A percentile compares a stretch with the other conserved stretches of the same genome.
Conservation (phyloP, 2,113 vertebrate species). For the Megaleporinus macrocephalus region DNA sequence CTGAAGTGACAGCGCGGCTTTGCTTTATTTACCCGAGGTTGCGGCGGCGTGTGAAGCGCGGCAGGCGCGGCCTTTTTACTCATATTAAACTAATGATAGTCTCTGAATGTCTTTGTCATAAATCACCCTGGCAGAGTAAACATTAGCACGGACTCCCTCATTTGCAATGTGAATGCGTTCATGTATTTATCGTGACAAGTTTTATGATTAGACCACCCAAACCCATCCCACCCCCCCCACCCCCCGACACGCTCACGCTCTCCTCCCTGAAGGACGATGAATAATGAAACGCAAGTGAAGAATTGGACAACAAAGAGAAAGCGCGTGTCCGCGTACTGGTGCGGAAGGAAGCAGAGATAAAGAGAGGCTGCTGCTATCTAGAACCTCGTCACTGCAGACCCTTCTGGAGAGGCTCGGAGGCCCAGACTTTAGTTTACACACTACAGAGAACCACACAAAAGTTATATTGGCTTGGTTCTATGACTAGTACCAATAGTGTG, state of each 20-base stretch:
- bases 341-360: constrained; percentile 21
- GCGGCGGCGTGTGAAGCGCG: constrained; percentile 63
- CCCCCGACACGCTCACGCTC: constrained; percentile 17
- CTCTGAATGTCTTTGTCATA: constrained; percentile 69
- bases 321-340: constrained; percentile 48
- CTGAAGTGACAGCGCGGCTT: constrained; percentile 62
- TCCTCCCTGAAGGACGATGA: constrained; percentile 76
- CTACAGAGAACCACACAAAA: too few species aligned
- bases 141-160: constrained; percentile 70
- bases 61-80: constrained; percentile 58
- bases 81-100: constrained; percentile 71
- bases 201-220: constrained; percentile 81
- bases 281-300: constrained; percentile 79
- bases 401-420: not conserved
- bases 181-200: constrained; percentile 83
- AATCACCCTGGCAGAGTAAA: constrained; percentile 72
- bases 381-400: not conserved
- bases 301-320: constrained; percentile 60
- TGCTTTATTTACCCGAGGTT: constrained; percentile 70
- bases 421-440: not conserved
- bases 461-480: too few species aligned
- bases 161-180: constrained; percentile 77
- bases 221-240: constrained; percentile 42
- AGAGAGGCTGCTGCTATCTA: not conserved
- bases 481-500: too few species aligned